These are phyloP conservation scores for Platycheirus albimanus DNA, from an alignment of 2,888 invertebrate species.

Conservation along the genomic window DNA sequence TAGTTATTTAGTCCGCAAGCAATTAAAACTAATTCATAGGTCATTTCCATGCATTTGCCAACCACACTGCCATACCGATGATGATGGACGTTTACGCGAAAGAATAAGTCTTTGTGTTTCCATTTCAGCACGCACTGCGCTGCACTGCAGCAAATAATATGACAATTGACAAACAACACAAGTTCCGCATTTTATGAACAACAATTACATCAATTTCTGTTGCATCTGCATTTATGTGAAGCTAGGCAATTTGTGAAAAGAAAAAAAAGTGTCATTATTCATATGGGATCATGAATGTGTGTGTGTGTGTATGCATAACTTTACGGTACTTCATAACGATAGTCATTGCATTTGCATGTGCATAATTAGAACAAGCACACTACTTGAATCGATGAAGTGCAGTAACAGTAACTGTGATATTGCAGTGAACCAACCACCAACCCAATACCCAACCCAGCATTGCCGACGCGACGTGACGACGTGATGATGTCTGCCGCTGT, in stretches of 20 bases:
- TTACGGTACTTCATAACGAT: constrained; percentile 52
- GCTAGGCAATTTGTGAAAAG: constrained; percentile 50
- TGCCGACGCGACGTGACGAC: not conserved
- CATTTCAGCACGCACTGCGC: constrained; percentile 48
- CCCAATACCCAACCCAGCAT: constrained; percentile 4
- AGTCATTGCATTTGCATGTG: constrained; percentile 34
- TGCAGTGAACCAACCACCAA: constrained; percentile 8
- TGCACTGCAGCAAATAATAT: constrained; percentile 36
- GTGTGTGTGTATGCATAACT: constrained; percentile 2
- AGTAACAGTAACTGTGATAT: constrained; percentile 28
- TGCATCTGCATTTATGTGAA: constrained; percentile 19
- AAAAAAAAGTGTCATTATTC: constrained; percentile 59
- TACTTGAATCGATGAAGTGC: constrained; percentile 31
- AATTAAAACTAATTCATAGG: constrained; percentile 49
- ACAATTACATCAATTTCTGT: constrained; percentile 16
- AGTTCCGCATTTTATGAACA: constrained; percentile 58
- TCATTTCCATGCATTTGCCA: constrained; percentile 14
- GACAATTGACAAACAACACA: constrained; percentile 42
- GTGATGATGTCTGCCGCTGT: constrained; percentile 50
- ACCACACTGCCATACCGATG: no score
- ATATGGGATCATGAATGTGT: constrained; percentile 18
- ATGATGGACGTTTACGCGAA: no score
- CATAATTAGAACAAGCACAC: constrained; percentile 39
- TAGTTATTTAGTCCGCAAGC: constrained; percentile 6
- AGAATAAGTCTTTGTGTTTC: constrained; percentile 17